Percentiles rank a stretch among this genome's conserved stretches.
These are phyloP conservation scores for Empidonax alnorum DNA, from an alignment of 2,113 vertebrate genomes.

Conservation along the genomic window DNA sequence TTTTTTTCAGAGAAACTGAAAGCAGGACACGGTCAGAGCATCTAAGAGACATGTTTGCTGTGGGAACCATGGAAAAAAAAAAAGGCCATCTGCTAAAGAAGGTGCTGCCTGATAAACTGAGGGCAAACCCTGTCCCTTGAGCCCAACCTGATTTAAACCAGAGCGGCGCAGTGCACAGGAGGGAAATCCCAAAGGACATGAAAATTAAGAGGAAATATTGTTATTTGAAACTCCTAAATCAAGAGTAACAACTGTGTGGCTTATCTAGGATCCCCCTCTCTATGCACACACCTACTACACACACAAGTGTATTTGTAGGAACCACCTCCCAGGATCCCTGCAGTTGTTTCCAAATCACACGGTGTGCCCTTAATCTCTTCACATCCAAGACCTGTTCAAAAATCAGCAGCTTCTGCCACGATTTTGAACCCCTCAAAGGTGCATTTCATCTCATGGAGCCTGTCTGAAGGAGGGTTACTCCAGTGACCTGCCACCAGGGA, in stretches of 20 bases:
- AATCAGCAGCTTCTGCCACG: accelerated
- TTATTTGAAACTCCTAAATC: background rate
- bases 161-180: background rate
- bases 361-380: accelerated
- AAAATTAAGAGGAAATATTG: background rate
- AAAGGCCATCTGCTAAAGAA: background rate
- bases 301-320: background rate
- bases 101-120: background rate
- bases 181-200: accelerated
- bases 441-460: background rate
- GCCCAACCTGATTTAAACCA: background rate
- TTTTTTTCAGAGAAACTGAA: background rate
- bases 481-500: background rate
- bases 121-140: background rate
- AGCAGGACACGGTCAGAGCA: background rate
- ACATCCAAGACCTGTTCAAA: background rate
- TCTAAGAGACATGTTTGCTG: background rate
- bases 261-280: background rate
- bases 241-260: background rate
- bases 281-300: background rate
- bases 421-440: background rate
- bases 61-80: background rate
- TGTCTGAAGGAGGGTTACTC: background rate
- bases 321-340: accelerated
- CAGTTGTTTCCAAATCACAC: accelerated